Conservation (phyloP, 2,113 vertebrate genomes). For the Coptodon bakossiorum region DNA sequence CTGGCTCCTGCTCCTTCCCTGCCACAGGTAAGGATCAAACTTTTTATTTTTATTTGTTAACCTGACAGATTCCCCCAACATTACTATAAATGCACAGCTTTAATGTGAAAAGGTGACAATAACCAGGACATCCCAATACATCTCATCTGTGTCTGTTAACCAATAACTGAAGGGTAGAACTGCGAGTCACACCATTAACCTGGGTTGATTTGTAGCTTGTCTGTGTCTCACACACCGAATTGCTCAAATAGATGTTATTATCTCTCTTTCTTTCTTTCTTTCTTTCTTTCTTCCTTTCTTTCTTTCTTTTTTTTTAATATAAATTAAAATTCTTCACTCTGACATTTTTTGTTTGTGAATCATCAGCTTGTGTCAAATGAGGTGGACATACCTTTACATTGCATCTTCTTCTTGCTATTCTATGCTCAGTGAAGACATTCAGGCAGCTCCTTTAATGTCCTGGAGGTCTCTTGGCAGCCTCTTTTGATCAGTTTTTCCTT, state of each 20-base stretch:
- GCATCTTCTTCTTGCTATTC: background rate
- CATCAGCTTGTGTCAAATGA: background rate
- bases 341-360: background rate
- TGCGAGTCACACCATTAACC: background rate
- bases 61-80: background rate
- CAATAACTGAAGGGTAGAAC: background rate
- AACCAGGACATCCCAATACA: background rate
- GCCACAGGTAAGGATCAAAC: slow-evolving; percentile 81
- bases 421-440: background rate
- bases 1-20: slow-evolving; percentile 89
- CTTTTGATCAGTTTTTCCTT: background rate
- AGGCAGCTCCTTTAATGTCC: background rate
- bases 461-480: background rate
- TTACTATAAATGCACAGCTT: too few species aligned
- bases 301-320: background rate
- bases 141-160: too few species aligned
- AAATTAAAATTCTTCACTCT: background rate
- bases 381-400: background rate
- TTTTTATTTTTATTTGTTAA: background rate
- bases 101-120: background rate
- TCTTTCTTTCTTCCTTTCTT: too few species aligned
- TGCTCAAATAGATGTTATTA: background rate
- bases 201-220: background rate
- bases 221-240: fast-evolving
- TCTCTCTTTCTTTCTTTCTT: background rate